Evolutionary conservation across 2,797 vertebrate genomes (phyloP).

Genomic region (Ispidina picta): DNA sequence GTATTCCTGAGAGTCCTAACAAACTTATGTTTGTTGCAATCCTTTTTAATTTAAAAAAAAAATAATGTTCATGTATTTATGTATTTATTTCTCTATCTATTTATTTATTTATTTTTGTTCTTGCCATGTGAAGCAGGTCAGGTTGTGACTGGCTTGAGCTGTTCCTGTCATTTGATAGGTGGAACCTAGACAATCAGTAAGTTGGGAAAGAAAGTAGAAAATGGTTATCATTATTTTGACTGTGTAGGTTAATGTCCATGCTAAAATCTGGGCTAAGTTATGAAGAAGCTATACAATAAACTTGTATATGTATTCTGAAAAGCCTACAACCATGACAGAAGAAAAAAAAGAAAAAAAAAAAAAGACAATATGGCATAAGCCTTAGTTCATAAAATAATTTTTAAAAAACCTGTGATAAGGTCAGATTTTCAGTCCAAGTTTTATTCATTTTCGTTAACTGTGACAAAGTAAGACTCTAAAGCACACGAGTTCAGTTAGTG

Average conservation of each 20-base stretch:
- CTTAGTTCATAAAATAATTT: background rate
- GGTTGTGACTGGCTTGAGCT: background rate
- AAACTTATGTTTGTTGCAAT: accelerated
- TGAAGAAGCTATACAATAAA: background rate
- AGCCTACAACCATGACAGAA: accelerated
- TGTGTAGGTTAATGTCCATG: background rate
- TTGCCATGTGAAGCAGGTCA: background rate
- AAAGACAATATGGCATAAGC: background rate
- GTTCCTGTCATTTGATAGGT: background rate
- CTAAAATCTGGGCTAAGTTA: background rate
- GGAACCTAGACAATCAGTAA: no score
- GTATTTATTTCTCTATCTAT: no score
- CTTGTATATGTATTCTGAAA: background rate
- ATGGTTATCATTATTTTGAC: background rate
- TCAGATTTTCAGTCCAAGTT: background rate
- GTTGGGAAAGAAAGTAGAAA: background rate
- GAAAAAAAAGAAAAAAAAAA: background rate
- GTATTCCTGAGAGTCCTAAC: background rate
- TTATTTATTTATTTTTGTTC: background rate
- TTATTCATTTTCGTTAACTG: background rate
- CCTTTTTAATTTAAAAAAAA: background rate
- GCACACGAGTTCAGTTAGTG: no score
- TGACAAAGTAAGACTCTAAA: background rate
- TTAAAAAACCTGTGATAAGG: background rate
- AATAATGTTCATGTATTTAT: no score